Evolutionary conservation across 2,113 vertebrate species (phyloP).

Genomic region (Scytalopus superciliaris): DNA sequence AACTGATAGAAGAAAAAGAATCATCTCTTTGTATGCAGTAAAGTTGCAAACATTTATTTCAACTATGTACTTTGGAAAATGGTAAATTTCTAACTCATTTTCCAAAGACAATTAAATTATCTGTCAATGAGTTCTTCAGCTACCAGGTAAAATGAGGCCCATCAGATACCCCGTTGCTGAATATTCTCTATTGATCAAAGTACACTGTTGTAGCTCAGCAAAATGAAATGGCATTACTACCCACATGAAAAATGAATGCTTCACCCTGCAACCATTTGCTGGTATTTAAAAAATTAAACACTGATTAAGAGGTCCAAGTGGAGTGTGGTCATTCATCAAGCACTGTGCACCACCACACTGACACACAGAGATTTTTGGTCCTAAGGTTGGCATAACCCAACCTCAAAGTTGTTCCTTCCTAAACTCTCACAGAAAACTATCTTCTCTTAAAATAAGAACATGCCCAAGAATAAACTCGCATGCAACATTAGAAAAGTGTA

Average conservation of each 20-base stretch:
- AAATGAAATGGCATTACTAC: not conserved
- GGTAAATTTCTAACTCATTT: not conserved
- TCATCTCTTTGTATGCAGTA: not conserved
- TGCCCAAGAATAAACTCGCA: not conserved
- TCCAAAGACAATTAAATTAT: not conserved
- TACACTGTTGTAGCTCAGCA: not conserved
- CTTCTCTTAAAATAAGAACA: not conserved
- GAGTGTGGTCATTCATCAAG: not conserved
- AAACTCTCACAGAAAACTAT: not conserved
- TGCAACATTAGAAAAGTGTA: not conserved
- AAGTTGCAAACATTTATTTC: not conserved
- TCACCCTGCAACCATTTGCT: not conserved
- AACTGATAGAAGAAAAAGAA: not conserved
- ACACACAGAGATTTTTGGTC: not conserved
- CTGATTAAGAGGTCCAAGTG: not conserved
- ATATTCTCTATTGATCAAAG: not conserved
- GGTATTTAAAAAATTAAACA: not conserved
- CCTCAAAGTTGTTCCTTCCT: fast-evolving
- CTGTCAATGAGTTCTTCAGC: not conserved
- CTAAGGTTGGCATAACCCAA: not conserved
- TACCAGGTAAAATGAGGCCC: not conserved
- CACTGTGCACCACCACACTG: not conserved
- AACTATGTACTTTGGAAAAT: not conserved
- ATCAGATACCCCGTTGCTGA: not conserved
- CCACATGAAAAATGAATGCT: not conserved